Conservation (phyloP, 64 coral and sea anemone genomes). For the Acropora yongei region DNA sequence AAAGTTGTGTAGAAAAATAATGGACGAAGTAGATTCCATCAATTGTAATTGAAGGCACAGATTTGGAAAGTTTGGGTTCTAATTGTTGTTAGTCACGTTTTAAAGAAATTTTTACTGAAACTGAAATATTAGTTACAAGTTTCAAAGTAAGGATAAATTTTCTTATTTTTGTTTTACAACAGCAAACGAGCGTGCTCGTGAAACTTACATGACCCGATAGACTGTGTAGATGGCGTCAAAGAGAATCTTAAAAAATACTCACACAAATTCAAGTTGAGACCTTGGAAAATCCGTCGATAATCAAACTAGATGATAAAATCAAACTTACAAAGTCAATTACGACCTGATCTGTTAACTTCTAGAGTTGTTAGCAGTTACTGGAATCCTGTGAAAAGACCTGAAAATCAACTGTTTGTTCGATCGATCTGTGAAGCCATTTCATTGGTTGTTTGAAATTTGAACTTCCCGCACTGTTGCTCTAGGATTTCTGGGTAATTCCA, state of each 20-base stretch:
- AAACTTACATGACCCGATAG: no score
- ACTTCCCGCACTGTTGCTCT: conserved; percentile 35
- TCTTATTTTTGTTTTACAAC: no score
- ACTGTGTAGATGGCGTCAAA: no score
- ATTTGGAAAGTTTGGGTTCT: no score
- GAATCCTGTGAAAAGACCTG: not conserved
- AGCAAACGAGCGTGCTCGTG: no score
- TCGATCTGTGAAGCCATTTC: not conserved
- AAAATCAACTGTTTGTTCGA: not conserved
- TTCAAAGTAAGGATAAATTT: no score
- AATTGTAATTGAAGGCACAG: no score
- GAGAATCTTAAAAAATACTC: not conserved
- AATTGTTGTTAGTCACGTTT: no score
- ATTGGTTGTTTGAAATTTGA: conserved; percentile 50
- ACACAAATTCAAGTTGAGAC: not conserved
- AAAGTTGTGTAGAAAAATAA: no score
- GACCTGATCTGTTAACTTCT: not conserved
- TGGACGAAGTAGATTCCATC: no score
- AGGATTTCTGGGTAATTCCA: conserved; percentile 7
- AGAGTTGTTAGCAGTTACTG: not conserved
- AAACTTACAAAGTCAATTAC: conserved; percentile 7
- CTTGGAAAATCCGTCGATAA: not conserved
- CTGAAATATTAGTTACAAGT: no score
- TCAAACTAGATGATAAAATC: not conserved
- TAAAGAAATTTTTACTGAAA: no score